phyloP scores from a whole-genome alignment of 2,113 vertebrate genomes.

The Ranitomeya variabilis region DNA sequence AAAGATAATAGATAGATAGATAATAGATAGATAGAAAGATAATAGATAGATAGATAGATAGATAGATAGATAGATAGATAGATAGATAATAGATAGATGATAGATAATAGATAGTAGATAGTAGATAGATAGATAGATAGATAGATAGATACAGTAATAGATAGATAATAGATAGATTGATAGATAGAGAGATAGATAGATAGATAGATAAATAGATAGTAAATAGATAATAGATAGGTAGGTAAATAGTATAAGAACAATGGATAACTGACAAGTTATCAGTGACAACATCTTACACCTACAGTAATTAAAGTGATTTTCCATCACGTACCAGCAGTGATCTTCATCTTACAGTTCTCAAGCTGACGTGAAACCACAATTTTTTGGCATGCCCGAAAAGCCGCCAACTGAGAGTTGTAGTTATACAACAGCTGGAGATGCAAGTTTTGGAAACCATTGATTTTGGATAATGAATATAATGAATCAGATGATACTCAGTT shows the following conservation, averaged over 20 bases:
- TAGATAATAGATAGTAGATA: no score
- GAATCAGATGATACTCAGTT: neutral
- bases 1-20: neutral
- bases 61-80: no score
- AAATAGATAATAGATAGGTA: neutral
- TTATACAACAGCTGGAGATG: neutral
- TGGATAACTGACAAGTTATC: no score
- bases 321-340: no score
- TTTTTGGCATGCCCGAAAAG: neutral
- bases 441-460: neutral
- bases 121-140: neutral
- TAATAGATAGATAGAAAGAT: neutral
- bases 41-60: no score
- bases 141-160: neutral
- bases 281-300: no score
- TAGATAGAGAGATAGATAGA: neutral
- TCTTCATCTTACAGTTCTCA: neutral
- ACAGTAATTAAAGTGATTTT: no score
- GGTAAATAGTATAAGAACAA: neutral
- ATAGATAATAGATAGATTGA: neutral
- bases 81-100: no score
- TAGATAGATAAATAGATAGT: neutral
- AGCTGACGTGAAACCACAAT: neutral
- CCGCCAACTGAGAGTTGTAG: neutral
- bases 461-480: neutral